These are phyloP conservation scores for Luperina nickerlii DNA, from an alignment of 2,888 invertebrate species.

Conservation along the genomic window DNA sequence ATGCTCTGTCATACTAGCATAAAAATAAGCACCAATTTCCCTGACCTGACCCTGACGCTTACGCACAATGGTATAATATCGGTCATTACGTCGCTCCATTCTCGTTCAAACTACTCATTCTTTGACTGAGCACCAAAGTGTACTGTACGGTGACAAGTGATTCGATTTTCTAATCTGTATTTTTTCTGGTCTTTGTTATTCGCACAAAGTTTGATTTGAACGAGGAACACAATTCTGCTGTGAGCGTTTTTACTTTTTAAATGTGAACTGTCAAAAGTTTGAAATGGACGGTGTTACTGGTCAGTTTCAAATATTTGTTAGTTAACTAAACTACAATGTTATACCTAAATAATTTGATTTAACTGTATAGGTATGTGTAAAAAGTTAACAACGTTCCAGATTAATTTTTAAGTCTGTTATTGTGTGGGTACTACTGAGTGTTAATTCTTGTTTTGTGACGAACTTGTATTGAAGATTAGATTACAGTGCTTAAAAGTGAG, in stretches of 20 bases:
- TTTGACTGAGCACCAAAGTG: slow-evolving; percentile 5
- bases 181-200: not conserved
- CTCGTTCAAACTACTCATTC: slow-evolving; percentile 41
- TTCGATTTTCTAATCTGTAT: slow-evolving; percentile 13
- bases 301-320: not conserved
- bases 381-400: not conserved
- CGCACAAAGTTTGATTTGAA: not conserved
- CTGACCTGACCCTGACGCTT: slow-evolving; percentile 42
- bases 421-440: not conserved
- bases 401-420: not conserved
- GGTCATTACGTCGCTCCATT: slow-evolving; percentile 30
- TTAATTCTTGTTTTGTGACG: not conserved
- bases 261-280: slow-evolving; percentile 18
- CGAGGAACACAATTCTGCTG: not conserved
- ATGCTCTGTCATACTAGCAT: not conserved
- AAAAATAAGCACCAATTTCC: slow-evolving; percentile 33
- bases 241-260: not conserved
- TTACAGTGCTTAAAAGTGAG: no score
- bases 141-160: slow-evolving; percentile 7
- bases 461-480: not conserved
- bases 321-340: not conserved
- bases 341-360: not conserved
- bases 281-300: not conserved
- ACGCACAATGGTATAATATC: slow-evolving; percentile 26
- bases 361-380: not conserved